Evolutionary conservation across 2,797 vertebrate species (phyloP), one percentile per base, ranked within the genome.

Genomic region (Periophthalmus magnuspinnatus): DNA sequence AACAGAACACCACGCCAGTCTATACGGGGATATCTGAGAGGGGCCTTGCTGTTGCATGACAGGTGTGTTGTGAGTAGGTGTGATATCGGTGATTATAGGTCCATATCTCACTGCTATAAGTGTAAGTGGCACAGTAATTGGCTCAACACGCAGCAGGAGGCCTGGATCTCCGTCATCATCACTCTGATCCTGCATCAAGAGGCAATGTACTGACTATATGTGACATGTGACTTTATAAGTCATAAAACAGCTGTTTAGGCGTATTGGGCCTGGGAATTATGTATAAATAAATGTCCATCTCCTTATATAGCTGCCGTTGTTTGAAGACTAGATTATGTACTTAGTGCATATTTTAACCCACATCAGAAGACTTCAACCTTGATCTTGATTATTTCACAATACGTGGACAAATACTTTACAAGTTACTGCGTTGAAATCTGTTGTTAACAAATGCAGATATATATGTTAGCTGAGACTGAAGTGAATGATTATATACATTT

Each of bases 11-110:
- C 9, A 33, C 17, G 28, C 32, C 16, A 33, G 57, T 59, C 32
- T 59, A 59, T 34, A 41, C 33, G 5, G 17, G 14, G 10, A 5
- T 62, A 14, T 62, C 11, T 62, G 36, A 41, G 11, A 45, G 10
- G 11, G 1, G 10, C 5, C 9, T 62, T 21, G 59, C 5, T 24
- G 36, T n/a, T 13, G 36, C 4, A 36, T 11, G 78, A 72, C 72
- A 69, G 45, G 62, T 76, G 78, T 75, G 78, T 72, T 52, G 74
- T 63, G 77, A 60, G 82, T 80, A 81, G 82, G 75, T 74, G 79
- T 78, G 76, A 83, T 74, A 57, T 62, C 41, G 84, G 80, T 86
- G 86, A 87, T 88, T 84, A 85, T 78, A 79, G 79, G 74, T 79
- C 81, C 76, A 74, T 79, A 74, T 68, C 75, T 62, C 71, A 16